phyloP scores from a whole-genome alignment of 92 coral and sea anemone genomes.

The Epizoanthus scotinus region DNA sequence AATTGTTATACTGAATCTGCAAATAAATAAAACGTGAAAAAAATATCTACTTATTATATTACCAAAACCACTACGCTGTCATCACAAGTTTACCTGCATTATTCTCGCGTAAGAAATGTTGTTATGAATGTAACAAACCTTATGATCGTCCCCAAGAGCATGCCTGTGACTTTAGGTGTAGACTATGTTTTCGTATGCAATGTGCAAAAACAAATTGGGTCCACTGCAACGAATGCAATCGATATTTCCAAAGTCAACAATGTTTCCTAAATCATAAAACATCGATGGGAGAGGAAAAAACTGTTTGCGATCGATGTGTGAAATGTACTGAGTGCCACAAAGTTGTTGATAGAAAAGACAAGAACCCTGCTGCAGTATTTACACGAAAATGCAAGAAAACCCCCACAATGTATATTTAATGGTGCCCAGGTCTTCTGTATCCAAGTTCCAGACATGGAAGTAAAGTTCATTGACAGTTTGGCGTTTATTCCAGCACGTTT shows the following conservation, averaged over 20 bases:
- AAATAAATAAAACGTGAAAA: conserved; percentile 53
- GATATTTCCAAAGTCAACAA: conserved; percentile 38
- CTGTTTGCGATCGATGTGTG: conserved; percentile 26
- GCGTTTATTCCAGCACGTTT: conserved; percentile 20
- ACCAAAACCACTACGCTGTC: conserved; percentile 57
- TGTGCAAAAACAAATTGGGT: conserved; percentile 33
- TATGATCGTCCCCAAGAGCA: conserved; percentile 51
- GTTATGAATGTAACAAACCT: conserved; percentile 52
- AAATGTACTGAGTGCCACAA: conserved; percentile 36
- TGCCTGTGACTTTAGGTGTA: conserved; percentile 38
- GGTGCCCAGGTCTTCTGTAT: conserved; percentile 54
- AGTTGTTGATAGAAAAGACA: conserved; percentile 23
- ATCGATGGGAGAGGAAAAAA: conserved; percentile 3
- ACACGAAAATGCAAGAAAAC: conserved; percentile 35
- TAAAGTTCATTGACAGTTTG: conserved; percentile 52
- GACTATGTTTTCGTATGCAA: conserved; percentile 11
- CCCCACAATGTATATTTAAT: conserved; percentile 39
- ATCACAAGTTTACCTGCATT: conserved; percentile 59
- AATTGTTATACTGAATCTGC: too few species aligned
- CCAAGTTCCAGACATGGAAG: conserved; percentile 15
- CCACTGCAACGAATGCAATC: conserved; percentile 42
- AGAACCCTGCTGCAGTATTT: conserved; percentile 28
- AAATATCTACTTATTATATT: conserved; percentile 41
- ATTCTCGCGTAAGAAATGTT: conserved; percentile 38
- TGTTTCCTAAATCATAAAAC: conserved; percentile 38